A percentile compares a stretch with the other conserved stretches of the same genome.
Conservation (phyloP, 2,888 invertebrate species). For the Bimastos eiseni region DNA sequence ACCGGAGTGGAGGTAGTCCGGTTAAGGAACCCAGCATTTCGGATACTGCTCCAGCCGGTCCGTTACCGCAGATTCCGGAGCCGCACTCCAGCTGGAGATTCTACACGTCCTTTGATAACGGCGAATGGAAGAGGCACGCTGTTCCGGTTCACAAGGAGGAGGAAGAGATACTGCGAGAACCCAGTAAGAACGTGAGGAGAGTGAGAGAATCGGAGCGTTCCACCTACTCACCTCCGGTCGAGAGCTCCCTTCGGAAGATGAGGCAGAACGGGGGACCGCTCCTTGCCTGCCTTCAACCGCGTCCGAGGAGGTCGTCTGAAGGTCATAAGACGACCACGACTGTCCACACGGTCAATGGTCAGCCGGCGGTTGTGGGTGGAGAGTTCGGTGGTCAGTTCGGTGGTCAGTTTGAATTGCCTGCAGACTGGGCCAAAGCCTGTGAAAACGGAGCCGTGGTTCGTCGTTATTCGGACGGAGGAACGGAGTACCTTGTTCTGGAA, state of each 20-base stretch:
- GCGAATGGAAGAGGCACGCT: slow-evolving; percentile 38
- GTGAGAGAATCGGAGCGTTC: background rate
- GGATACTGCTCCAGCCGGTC: background rate
- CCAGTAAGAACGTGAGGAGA: background rate
- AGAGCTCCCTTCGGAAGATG: background rate
- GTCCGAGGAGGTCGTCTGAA: background rate
- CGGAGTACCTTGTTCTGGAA: background rate
- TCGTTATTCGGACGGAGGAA: background rate
- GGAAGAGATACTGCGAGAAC: slow-evolving; percentile 30
- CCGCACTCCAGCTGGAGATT: slow-evolving; percentile 40
- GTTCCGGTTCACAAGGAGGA: slow-evolving; percentile 37
- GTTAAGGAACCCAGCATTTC: background rate
- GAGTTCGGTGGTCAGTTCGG: background rate
- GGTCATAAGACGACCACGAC: background rate
- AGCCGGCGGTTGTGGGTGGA: background rate
- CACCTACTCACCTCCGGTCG: background rate
- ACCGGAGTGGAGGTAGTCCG: background rate
- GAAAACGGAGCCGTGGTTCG: background rate
- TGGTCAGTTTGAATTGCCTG: background rate
- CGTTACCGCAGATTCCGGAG: slow-evolving; percentile 28
- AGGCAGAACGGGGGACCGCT: background rate
- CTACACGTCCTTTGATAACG: slow-evolving; percentile 40
- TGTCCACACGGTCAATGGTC: background rate
- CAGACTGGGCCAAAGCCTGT: background rate
- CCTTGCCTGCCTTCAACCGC: background rate